Base-by-base conservation (phyloP, 2,113 vertebrate species). In the Lonchura striata region DNA sequence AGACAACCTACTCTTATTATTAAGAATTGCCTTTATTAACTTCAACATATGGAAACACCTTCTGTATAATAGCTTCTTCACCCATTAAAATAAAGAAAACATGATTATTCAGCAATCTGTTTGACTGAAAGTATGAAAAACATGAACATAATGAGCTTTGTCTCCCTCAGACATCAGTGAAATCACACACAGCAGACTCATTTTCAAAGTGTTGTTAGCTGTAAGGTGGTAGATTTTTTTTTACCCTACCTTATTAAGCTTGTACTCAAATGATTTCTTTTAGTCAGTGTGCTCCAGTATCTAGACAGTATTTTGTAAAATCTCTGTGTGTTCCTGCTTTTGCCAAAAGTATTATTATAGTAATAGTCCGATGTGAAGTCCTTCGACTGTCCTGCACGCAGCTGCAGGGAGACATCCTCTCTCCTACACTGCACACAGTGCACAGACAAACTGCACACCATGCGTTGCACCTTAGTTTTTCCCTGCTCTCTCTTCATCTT, bases 21-120 rank as follows among this genome's bases (percentile, higher is more conserved):
- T 63, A 88, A 94, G 87, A 93, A 90, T 86, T 91, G 85, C 82
- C 90, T 95, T 96, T 95, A 94, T 80, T 96, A 93, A 80, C 71
- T 80, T 20, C 6, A 18, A 66, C 75, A 56, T 93, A 91, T 78
- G 90, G 95, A 88, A 97, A 92, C 60, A 83, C 47, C 71, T 91
- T 90, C 90, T 96, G 75, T 88, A 46, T 82, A 95, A 95, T 95
- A 91, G 90, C 71, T 95, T 95, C 85, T 75, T 94, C 64, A 42
- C 33, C 39, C 63, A 54, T 93, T 92, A 94, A 78, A 90, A 71
- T 90, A 94, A 90, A 77, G 82, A 71, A 91, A 96, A 88, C 64
- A 37, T 83, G 82, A 93, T 96, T 93, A 95, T 92, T 97, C 72
- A 90, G 92, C 85, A 78, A 86, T 74, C 75, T 88, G 42, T 79